Base-by-base conservation (phyloP, 2,113 vertebrate species). In the Tinamus guttatus region DNA sequence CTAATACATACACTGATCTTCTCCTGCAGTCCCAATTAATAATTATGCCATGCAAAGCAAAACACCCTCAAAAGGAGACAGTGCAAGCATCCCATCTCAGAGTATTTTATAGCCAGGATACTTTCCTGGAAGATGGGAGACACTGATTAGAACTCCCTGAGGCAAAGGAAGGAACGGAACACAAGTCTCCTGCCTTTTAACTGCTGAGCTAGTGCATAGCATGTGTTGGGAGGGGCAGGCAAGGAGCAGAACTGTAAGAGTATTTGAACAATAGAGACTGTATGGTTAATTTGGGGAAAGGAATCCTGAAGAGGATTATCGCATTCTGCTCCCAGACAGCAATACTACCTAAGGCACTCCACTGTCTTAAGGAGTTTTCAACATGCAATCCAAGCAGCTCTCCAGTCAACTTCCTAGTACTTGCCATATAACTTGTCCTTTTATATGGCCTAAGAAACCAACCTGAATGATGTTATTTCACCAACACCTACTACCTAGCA, bases 61-160 rank as follows among this genome's bases (percentile, higher is more conserved):
- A 96, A 94, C 64, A 81, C 77, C 83, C 92, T 94, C 73, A 81
- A 86, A 84, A 84, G 73, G 25, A 95, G 69, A 86, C 73, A 95
- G 28, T 67, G 68, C 76, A 86, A 81, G 71, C 21, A 90, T 75
- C 47, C 69, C 80, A 83, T 32, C 80, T 92, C 60, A n/a, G n/a
- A 79, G 83, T 78, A 96, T 96, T 96, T 96, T 81, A 93, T 90
- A 96, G 90, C 92, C 94, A 94, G 92, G 77, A 96, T 86, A 78
- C 90, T 84, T 95, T 78, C 83, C 80, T 94, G 92, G 60, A 93
- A 97, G 96, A 97, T 96, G 90, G 69, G 45, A 93, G 95, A 90
- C 5, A 0, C 34, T 93, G 95, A 97, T 96, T 95, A 95, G 83
- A 93, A 64, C 45, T 90, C 80, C 95, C 95, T 88, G 76, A 90